Base-by-base conservation (phyloP, 2,888 invertebrate genomes). In the Drosophila conformis region DNA sequence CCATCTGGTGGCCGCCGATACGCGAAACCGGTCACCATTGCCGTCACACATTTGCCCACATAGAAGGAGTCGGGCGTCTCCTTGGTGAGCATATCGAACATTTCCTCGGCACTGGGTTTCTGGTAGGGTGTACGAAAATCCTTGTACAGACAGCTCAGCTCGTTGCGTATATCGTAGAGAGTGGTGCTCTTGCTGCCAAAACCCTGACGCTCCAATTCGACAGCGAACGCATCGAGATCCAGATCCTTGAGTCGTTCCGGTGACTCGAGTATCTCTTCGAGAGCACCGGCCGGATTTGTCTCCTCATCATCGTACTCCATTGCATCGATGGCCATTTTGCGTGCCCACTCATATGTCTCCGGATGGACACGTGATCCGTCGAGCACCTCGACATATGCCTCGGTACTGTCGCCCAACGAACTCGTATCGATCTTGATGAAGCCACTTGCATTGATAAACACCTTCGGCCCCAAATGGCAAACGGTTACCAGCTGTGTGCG, bases 251-350 rank as follows among this genome's bases (percentile, higher is more conserved):
- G 94, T 82, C 98, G 94, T 91, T 99, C 98, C 0, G 99, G 99
- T 11, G 98, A 96, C 93, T 99, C 98, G 1, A 99, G 94, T 90
- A 99, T 99, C 93, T 99, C 99, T 93, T 99, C 99, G 33, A 99
- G 94, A 18, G 99, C 99, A 0, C 98, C 98, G 0, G 99, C 99
- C 0, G 99, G 99, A 93, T 99, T 98, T 0, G 97, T 97, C 82
- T 98, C 98, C 91, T 98, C 98, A 90, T 99, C 99, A 91, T 99
- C 99, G 87, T 99, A 99, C 89, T 99, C 99, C 54, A 99, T 94
- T 1, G 99, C 99, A 93, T 99, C 99, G 0, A 99, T 99, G 0
- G 99, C 99, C 99, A 99, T 99, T 94, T 99, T 99, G 48, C 99
- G 94, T 0, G 99, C 99, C 99, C 99, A 99, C 91, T 99, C 99